Percentiles rank a stretch among this genome's conserved stretches.
Conservation (phyloP, 2,113 vertebrate genomes). For the Dryoscopus gambensis region DNA sequence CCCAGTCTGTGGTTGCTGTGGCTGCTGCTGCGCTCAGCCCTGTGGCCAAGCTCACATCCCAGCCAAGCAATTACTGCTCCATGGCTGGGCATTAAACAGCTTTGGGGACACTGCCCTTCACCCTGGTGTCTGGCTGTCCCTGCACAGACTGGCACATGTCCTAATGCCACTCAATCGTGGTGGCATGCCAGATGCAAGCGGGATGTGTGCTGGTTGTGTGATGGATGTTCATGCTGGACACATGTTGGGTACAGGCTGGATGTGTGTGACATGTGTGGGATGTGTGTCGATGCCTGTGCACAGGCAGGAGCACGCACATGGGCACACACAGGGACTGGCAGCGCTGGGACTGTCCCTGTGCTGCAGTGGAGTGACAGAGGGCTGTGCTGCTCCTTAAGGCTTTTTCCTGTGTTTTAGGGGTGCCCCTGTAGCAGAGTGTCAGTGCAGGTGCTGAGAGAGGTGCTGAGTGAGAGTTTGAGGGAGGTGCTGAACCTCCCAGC, state of each 20-base stretch:
- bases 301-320: background rate
- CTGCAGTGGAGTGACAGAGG: background rate
- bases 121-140: background rate
- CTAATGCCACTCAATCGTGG: accelerated
- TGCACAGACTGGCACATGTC: background rate
- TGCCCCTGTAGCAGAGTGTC: background rate
- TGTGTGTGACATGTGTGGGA: too few relatives aligned
- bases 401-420: background rate
- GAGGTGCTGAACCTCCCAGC: background rate
- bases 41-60: accelerated
- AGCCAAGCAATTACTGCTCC: background rate
- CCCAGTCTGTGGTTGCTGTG: background rate
- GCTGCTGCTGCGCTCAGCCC: background rate
- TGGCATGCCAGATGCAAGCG: accelerated
- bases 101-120: background rate
- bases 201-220: background rate
- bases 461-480: background rate
- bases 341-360: background rate
- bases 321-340: background rate
- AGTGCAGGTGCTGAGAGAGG: background rate
- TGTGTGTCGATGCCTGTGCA: background rate
- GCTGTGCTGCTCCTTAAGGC: background rate
- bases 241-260: accelerated
- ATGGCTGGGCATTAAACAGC: accelerated
- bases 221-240: background rate